Evolutionary conservation across 2,888 invertebrate genomes (phyloP), one percentile per base, ranked within the genome.

Genomic region (Conistra vaccinii): DNA sequence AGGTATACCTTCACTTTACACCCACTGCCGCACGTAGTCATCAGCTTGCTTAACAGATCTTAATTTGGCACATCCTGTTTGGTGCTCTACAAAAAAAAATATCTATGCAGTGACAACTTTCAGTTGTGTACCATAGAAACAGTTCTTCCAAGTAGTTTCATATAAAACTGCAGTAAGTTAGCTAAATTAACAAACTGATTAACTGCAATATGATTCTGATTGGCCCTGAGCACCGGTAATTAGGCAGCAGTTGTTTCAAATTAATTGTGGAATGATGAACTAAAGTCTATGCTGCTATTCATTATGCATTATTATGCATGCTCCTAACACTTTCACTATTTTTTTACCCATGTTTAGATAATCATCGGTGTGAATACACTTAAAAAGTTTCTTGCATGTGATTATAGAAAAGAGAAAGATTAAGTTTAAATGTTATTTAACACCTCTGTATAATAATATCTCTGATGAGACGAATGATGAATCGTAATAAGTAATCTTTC

Each of bases 1-100:
- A 97, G 96, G 96, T 96, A 92, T 79, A 85, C 86, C 84, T 80
- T 83, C 80, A 83, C 80, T 80, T 76, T 73, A 83, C 87, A 83
- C 84, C 85, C 83, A 84, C 77, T 70, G 39, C 62, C 48, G 42
- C 53, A 55, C 75, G 55, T 57, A 81, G 63, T 68, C 78, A 78
- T 73, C 74, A 81, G 73, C 73, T 61, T 66, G 69, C 66, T 76
- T 79, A 80, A 81, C 74, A 32, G n/a, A 75, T 61, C 68, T 66
- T 80, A 80, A 85, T 80, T 77, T 78, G 78, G 77, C 73, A 75
- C 77, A 79, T 88, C 86, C 86, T 82, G 76, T 76, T 73, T 57
- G 61, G 71, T 76, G 58, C n/a, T 62, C 76, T 67, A 69, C 39
- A 48, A 61, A 75, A 69, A 84, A 69, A 83, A 71, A 23, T 0